Conservation (phyloP, 2,113 vertebrate species). For the Dunckerocampus dactyliophorus region DNA sequence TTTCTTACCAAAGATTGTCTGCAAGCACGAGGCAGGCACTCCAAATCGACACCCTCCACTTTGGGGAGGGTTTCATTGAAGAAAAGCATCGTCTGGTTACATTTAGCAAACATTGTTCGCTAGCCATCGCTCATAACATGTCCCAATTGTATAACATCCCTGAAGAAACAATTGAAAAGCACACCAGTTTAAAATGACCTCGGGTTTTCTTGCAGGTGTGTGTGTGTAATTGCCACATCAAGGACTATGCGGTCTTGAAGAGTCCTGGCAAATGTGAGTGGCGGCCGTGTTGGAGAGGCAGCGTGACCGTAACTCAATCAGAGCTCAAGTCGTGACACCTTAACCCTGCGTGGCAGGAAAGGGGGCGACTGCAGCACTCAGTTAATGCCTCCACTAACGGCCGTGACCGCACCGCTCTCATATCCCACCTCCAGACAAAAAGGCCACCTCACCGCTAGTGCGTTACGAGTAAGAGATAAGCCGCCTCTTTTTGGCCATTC, state of each 20-base stretch:
- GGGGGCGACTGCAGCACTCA: constrained; percentile 59
- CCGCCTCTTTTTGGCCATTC: constrained; percentile 65
- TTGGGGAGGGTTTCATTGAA: no score
- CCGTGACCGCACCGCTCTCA: constrained; percentile 74
- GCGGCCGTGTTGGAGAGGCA: constrained; percentile 61
- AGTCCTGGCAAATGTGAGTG: constrained; percentile 55
- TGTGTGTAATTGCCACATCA: constrained; percentile 42
- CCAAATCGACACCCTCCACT: no score
- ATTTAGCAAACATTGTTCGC: not conserved
- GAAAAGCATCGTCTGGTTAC: not conserved
- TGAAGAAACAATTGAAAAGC: constrained; percentile 31
- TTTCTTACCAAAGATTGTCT: no score
- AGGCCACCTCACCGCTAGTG: constrained; percentile 56
- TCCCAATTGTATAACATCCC: constrained; percentile 45
- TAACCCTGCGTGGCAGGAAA: constrained; percentile 67
- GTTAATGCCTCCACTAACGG: constrained; percentile 79
- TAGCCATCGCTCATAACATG: constrained; percentile 12
- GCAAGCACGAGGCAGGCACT: no score
- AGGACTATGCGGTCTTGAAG: constrained; percentile 42
- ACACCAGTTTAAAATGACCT: constrained; percentile 47
- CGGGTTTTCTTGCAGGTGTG: constrained; percentile 43
- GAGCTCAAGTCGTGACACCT: constrained; percentile 71
- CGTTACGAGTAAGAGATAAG: constrained; percentile 59
- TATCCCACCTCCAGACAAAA: constrained; percentile 59
- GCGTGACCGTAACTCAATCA: constrained; percentile 82